Conservation (phyloP, 2,113 vertebrate genomes). For the Hemichromis elongatus region DNA sequence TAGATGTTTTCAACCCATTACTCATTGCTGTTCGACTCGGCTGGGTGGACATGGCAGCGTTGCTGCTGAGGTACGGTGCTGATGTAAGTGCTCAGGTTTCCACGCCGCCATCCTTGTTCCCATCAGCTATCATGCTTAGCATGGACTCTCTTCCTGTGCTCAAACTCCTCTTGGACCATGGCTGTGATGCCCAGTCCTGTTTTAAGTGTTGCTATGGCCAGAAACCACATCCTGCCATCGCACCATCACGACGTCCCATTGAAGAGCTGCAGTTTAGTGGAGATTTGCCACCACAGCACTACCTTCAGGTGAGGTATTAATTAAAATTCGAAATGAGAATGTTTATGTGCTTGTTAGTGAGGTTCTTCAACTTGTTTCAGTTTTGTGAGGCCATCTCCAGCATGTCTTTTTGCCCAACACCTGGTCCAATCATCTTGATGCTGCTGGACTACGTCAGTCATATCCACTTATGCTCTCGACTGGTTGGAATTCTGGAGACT, state of each 20-base stretch:
- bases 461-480: slow-evolving; percentile 77
- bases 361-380: slow-evolving; percentile 52
- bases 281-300: background rate
- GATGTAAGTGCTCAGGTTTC: slow-evolving; percentile 79
- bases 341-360: background rate
- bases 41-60: slow-evolving; percentile 74
- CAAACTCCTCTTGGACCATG: slow-evolving; percentile 85
- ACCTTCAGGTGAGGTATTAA: background rate
- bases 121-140: slow-evolving; percentile 83
- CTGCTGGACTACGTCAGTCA: slow-evolving; percentile 87
- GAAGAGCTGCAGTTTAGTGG: background rate
- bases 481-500: slow-evolving; percentile 82
- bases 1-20: slow-evolving; percentile 82
- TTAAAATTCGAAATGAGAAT: background rate
- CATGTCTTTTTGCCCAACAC: slow-evolving; percentile 70
- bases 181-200: slow-evolving; percentile 79
- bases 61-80: slow-evolving; percentile 83
- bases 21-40: slow-evolving; percentile 84
- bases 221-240: slow-evolving; percentile 72
- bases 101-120: slow-evolving; percentile 82
- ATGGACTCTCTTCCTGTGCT: slow-evolving; percentile 82
- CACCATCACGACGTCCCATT: background rate
- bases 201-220: slow-evolving; percentile 81
- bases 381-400: slow-evolving; percentile 85
- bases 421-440: slow-evolving; percentile 78